These are phyloP conservation scores for Hydra vulgaris DNA, from an alignment of 30 jellyfish, hydroid and myxozoan genomes.

Conservation along the genomic window DNA sequence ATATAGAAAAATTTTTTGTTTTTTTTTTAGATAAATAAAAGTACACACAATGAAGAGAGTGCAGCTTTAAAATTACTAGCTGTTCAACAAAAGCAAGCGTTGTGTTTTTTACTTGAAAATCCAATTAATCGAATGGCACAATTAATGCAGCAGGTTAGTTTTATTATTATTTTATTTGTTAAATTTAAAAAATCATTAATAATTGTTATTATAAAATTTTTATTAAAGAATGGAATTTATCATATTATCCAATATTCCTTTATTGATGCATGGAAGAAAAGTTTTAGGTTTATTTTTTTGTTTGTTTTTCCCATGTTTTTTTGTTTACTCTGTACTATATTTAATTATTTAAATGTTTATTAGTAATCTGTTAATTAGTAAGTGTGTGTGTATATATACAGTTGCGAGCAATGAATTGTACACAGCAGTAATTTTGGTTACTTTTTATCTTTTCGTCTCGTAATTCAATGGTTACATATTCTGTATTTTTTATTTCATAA, in stretches of 20 bases:
- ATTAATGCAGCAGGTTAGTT: not conserved
- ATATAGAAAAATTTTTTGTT: no score
- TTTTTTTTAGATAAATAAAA: not conserved
- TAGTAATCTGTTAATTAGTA: no score
- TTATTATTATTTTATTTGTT: no score
- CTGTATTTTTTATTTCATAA: no score
- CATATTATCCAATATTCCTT: conserved; percentile 6
- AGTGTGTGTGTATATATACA: no score
- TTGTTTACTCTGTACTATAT: not conserved
- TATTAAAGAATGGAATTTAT: not conserved
- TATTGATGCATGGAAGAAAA: conserved; percentile 2
- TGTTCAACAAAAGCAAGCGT: conserved; percentile 11
- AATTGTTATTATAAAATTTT: no score
- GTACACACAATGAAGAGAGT: conserved; percentile 8
- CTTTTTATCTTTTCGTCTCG: no score
- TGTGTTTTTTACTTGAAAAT: conserved; percentile 7
- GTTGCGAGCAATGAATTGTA: no score
- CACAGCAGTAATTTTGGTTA: no score
- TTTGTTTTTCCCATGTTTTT: not conserved
- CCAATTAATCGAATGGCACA: not conserved
- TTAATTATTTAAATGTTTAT: no score
- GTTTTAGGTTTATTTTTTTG: not conserved
- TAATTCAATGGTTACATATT: no score
- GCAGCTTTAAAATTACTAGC: conserved; percentile 9
- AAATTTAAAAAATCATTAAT: no score